Conservation (phyloP, 2,113 vertebrate species). For the Pardalotus punctatus region DNA sequence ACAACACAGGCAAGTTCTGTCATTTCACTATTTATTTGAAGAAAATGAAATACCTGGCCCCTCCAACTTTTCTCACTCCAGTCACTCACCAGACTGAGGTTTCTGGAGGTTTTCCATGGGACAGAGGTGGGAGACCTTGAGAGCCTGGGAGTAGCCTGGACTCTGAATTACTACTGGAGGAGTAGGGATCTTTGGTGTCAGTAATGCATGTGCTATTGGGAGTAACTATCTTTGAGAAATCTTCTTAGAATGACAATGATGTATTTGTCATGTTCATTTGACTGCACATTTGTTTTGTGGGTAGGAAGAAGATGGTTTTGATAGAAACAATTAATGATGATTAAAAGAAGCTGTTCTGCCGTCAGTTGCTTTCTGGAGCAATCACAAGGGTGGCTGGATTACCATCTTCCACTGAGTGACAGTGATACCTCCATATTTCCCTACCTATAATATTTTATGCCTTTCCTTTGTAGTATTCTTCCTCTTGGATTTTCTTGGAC, state of each 20-base stretch:
- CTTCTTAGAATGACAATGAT: background rate
- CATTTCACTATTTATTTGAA: background rate
- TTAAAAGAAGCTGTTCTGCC: background rate
- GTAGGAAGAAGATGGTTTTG: background rate
- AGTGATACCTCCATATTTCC: background rate
- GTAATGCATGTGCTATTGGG: background rate
- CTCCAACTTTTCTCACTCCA: background rate
- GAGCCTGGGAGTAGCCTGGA: background rate
- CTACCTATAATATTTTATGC: background rate
- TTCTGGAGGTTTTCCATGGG: background rate
- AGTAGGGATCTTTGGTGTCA: background rate
- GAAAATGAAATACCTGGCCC: background rate
- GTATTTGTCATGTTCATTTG: conserved; percentile 6
- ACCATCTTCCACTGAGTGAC: background rate
- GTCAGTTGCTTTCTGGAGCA: background rate
- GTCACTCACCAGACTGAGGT: background rate
- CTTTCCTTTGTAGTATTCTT: background rate
- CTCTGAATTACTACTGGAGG: background rate
- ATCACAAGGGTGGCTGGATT: background rate
- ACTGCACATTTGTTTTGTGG: background rate
- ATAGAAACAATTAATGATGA: background rate
- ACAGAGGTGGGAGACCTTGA: background rate
- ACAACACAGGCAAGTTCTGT: background rate
- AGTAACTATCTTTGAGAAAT: background rate
- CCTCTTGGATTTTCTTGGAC: background rate